phyloP scores from a whole-genome alignment of 1,140 invertebrate species.

The Eubasilissa regina region DNA sequence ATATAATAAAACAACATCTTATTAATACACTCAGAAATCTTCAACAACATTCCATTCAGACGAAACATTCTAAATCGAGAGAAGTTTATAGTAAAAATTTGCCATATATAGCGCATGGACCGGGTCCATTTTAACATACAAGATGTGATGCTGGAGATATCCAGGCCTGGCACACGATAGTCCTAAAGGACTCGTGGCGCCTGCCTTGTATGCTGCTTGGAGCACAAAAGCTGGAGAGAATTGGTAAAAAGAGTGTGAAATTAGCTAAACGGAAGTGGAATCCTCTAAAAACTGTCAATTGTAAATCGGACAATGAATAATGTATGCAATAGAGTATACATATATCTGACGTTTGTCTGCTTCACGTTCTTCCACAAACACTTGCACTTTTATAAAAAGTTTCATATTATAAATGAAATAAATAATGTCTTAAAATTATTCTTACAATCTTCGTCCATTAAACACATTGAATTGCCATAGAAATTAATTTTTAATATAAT shows the following conservation, averaged over 20 bases:
- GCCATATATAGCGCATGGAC: background rate
- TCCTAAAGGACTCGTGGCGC: too few species aligned
- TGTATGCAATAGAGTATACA: too few species aligned
- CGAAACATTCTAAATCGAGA: slow-evolving; percentile 21
- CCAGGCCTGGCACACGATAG: too few species aligned
- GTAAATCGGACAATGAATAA: too few species aligned
- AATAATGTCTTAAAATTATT: slow-evolving; percentile 49
- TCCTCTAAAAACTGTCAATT: too few species aligned
- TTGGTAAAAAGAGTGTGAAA: too few species aligned
- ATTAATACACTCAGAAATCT: slow-evolving; percentile 25
- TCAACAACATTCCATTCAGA: slow-evolving; percentile 20
- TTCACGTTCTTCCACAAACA: background rate
- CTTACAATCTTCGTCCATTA: slow-evolving; percentile 28
- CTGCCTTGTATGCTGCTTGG: too few species aligned
- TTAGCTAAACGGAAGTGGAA: too few species aligned
- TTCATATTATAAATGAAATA: slow-evolving; percentile 45
- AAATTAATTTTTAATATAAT: slow-evolving; percentile 46
- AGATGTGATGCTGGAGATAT: too few species aligned
- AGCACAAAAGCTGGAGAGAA: too few species aligned
- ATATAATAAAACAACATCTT: slow-evolving; percentile 45
- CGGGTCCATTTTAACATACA: too few species aligned
- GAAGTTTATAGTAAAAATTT: slow-evolving; percentile 23
- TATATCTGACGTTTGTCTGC: too few species aligned
- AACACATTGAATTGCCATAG: slow-evolving; percentile 41
- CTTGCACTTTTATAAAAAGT: slow-evolving; percentile 43